These are phyloP conservation scores for Drosophila micromelanica DNA, from an alignment of 1,140 invertebrate genomes.

Conservation along the genomic window DNA sequence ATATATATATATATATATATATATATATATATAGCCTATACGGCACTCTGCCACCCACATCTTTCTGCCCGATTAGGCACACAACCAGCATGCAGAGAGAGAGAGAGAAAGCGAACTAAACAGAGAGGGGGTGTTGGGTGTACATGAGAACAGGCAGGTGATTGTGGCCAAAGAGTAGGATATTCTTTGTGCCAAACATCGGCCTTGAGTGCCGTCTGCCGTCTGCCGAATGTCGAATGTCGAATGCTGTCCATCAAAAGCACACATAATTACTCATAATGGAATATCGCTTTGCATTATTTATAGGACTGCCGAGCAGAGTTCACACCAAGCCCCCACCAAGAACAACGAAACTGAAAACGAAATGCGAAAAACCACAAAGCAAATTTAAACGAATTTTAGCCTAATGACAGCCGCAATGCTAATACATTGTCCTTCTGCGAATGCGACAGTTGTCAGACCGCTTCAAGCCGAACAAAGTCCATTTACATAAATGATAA, in stretches of 20 bases:
- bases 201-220: background rate
- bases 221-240: conserved; percentile 2
- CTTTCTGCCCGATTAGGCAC: conserved; percentile 46
- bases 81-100: background rate
- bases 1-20: too few species aligned
- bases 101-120: background rate
- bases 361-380: conserved; percentile 32
- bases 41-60: background rate
- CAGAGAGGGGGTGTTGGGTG: background rate
- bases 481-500: conserved; percentile 74
- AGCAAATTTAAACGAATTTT: conserved; percentile 61
- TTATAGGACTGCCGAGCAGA: conserved; percentile 12
- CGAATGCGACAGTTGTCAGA: conserved; percentile 26
- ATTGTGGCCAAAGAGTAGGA: conserved; percentile 3
- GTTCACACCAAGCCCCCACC: conserved; percentile 12
- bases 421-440: conserved; percentile 43
- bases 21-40: too few species aligned
- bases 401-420: conserved; percentile 31
- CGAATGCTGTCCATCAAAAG: background rate
- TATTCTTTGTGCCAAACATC: background rate
- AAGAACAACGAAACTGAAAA: conserved; percentile 8
- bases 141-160: conserved; percentile 2
- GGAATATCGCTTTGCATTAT: conserved; percentile 31
- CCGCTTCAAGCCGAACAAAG: conserved; percentile 45
- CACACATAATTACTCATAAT: conserved; percentile 38